These are phyloP conservation scores for Mormyrus hasselquistii DNA, from an alignment of 2,797 vertebrate genomes.

Conservation along the genomic window DNA sequence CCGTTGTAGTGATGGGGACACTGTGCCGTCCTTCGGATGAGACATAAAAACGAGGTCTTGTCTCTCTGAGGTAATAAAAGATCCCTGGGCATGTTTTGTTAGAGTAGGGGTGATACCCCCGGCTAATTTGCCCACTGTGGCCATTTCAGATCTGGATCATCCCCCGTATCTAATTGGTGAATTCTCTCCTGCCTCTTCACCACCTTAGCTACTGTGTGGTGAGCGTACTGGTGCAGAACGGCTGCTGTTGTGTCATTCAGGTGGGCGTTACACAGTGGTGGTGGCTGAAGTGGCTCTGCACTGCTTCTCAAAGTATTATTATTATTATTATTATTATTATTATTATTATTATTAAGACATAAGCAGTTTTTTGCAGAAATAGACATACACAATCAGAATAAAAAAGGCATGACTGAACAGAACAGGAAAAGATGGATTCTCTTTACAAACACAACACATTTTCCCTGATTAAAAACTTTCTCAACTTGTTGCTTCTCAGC, in stretches of 20 bases:
- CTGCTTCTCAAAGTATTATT: not conserved
- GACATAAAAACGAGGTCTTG: not conserved
- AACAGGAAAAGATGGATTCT: not conserved
- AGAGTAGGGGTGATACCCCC: not conserved
- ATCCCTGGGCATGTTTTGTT: not conserved
- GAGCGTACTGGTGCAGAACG: not conserved
- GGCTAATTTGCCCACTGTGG: not conserved
- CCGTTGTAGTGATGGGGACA: not conserved
- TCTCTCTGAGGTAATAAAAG: not conserved
- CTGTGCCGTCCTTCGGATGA: not conserved
- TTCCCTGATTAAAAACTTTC: constrained; percentile 6
- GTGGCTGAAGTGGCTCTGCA: not conserved
- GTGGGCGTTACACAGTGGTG: not conserved
- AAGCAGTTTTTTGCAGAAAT: not conserved
- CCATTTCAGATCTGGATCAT: not conserved
- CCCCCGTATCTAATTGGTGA: not conserved
- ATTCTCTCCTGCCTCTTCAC: not conserved
- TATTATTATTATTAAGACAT: not conserved
- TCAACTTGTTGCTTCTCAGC: not conserved
- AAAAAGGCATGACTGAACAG: not conserved
- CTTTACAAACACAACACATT: not conserved
- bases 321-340: not conserved
- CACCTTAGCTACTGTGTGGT: not conserved
- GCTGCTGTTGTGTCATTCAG: not conserved
- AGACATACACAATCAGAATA: not conserved